These are phyloP conservation scores for Salvator merianae DNA, from an alignment of 2,113 vertebrate genomes.

Conservation along the genomic window DNA sequence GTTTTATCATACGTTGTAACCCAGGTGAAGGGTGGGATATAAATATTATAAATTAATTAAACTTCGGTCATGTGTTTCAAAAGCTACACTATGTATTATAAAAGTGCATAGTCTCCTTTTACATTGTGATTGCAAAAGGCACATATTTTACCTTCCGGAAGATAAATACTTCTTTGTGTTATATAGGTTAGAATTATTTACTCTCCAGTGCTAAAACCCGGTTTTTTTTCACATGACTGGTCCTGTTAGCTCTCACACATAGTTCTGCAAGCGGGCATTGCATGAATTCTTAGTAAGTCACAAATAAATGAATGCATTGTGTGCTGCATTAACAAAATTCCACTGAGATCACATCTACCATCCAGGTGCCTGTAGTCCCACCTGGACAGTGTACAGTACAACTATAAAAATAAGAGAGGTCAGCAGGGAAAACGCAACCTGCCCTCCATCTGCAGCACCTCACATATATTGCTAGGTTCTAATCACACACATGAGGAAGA, in stretches of 20 bases:
- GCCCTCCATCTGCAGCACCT: too few species aligned
- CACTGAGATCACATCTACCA: neutral
- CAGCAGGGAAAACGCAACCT: too few species aligned
- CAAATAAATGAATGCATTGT: neutral
- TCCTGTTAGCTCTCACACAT: accelerated
- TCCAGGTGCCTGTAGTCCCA: neutral
- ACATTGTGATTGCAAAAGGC: constrained; percentile 1
- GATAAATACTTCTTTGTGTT: constrained; percentile 43
- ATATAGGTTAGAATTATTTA: constrained; percentile 24
- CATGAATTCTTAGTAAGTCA: neutral
- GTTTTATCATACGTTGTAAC: too few species aligned
- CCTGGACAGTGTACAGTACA: neutral
- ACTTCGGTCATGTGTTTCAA: constrained; percentile 13
- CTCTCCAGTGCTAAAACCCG: constrained; percentile 6
- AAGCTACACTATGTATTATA: neutral
- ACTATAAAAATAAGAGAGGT: neutral
- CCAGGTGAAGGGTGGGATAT: too few species aligned
- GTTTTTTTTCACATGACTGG: neutral
- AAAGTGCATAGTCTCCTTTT: neutral
- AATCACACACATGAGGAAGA: too few species aligned
- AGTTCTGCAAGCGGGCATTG: neutral
- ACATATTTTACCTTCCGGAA: constrained; percentile 14
- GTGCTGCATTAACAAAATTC: neutral
- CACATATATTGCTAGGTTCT: too few species aligned
- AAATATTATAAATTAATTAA: neutral